These are phyloP conservation scores for Arge pagana DNA, from an alignment of 2,888 invertebrate genomes.

Conservation along the genomic window DNA sequence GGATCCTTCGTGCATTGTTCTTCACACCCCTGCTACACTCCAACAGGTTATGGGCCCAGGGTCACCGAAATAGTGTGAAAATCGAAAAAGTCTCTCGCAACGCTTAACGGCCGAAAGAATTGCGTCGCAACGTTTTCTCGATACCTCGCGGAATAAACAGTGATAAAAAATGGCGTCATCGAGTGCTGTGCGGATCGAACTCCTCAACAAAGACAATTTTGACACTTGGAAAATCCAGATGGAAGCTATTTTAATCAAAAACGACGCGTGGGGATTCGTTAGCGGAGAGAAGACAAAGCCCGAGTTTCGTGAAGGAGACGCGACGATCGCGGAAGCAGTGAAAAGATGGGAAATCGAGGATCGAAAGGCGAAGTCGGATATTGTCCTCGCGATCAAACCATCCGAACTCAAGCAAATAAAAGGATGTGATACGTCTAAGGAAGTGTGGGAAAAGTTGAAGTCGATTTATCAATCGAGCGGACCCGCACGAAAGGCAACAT, in stretches of 20 bases:
- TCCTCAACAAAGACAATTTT: slow-evolving; percentile 15
- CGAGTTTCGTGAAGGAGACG: neutral
- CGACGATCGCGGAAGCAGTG: neutral
- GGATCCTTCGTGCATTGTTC: too few species aligned
- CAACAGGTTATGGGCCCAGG: too few species aligned
- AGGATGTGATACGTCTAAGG: slow-evolving; percentile 18
- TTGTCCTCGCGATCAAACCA: slow-evolving; percentile 21
- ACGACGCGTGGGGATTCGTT: slow-evolving; percentile 23
- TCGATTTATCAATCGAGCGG: slow-evolving; percentile 31
- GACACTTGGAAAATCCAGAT: slow-evolving; percentile 21
- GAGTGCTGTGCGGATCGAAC: slow-evolving; percentile 13
- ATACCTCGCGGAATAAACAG: neutral
- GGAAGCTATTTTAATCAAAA: slow-evolving; percentile 21
- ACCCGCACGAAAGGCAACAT: slow-evolving; percentile 25
- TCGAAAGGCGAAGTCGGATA: slow-evolving; percentile 21
- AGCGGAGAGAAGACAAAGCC: slow-evolving; percentile 19
- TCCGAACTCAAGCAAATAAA: slow-evolving; percentile 25
- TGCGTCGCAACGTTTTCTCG: too few species aligned
- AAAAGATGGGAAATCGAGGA: slow-evolving; percentile 16
- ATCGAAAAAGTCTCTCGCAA: too few species aligned
- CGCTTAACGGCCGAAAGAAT: too few species aligned
- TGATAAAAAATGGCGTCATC: slow-evolving; percentile 2
- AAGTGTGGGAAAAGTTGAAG: slow-evolving; percentile 21
- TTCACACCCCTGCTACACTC: too few species aligned
- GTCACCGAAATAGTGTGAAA: too few species aligned